These are phyloP conservation scores for Mactromeris polynyma DNA, from an alignment of 2,888 invertebrate species.

Conservation along the genomic window DNA sequence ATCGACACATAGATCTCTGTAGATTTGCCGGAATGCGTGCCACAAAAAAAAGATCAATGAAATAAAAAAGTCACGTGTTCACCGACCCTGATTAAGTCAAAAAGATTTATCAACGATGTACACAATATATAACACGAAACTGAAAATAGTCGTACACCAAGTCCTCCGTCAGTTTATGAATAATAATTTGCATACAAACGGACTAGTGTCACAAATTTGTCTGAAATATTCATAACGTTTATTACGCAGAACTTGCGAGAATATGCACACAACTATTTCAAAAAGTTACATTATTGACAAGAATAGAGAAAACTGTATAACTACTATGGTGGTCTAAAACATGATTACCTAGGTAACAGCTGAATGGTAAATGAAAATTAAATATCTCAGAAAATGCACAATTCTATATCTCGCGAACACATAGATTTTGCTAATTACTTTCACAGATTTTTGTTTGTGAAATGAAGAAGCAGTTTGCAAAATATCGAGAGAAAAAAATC, in stretches of 20 bases:
- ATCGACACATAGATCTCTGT: no score
- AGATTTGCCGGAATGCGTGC: no score
- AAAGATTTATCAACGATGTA: background rate
- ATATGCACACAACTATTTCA: conserved; percentile 2
- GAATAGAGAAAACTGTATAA: background rate
- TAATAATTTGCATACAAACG: background rate
- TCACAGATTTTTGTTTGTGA: background rate
- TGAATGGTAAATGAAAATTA: background rate
- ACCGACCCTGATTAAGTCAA: background rate
- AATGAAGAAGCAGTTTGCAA: background rate
- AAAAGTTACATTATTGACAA: background rate
- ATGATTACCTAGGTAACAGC: background rate
- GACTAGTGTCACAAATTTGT: background rate
- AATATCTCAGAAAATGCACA: background rate
- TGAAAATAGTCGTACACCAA: background rate
- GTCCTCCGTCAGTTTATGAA: background rate
- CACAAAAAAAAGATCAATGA: no score
- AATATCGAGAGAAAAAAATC: background rate
- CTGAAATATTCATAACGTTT: background rate
- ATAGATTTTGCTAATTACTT: conserved; percentile 19
- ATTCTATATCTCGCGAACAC: conserved; percentile 3
- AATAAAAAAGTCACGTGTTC: no score
- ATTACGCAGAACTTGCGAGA: background rate
- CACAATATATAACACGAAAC: background rate
- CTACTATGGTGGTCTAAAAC: background rate